A percentile compares a stretch with the other conserved stretches of the same genome.
Conservation (phyloP, 2,888 invertebrate genomes). For the Leucophenga maculata region DNA sequence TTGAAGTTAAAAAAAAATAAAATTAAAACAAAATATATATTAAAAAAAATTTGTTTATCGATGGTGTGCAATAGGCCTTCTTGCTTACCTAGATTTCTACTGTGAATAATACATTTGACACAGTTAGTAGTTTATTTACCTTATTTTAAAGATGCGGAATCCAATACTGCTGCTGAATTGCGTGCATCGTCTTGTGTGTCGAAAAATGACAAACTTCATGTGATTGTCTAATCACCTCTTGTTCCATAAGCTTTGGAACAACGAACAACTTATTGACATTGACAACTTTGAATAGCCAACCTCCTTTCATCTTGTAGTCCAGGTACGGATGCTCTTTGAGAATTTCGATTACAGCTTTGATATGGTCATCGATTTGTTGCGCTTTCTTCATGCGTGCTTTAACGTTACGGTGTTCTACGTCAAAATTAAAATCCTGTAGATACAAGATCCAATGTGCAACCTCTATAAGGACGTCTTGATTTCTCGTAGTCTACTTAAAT, state of each 20-base stretch:
- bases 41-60: too few relatives aligned
- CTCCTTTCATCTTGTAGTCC: slow-evolving; percentile 28
- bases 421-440: neutral
- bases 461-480: slow-evolving; percentile 26
- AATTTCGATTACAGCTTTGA: slow-evolving; percentile 33
- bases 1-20: too few relatives aligned
- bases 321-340: slow-evolving; percentile 21
- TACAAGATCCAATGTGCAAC: neutral
- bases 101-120: too few relatives aligned
- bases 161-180: too few relatives aligned
- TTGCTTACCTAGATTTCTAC: too few relatives aligned
- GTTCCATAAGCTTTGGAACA: slow-evolving; percentile 37
- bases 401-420: slow-evolving; percentile 32
- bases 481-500: slow-evolving; percentile 32
- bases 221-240: slow-evolving; percentile 36
- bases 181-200: too few relatives aligned
- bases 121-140: too few relatives aligned
- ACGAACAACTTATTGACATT: slow-evolving; percentile 22
- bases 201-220: slow-evolving; percentile 12
- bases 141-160: too few relatives aligned
- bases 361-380: slow-evolving; percentile 29
- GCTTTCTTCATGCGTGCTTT: slow-evolving; percentile 18
- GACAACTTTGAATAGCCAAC: neutral
- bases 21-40: too few relatives aligned
- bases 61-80: too few relatives aligned